Conservation (phyloP, 2,113 vertebrate species). For the Nerophis ophidion region DNA sequence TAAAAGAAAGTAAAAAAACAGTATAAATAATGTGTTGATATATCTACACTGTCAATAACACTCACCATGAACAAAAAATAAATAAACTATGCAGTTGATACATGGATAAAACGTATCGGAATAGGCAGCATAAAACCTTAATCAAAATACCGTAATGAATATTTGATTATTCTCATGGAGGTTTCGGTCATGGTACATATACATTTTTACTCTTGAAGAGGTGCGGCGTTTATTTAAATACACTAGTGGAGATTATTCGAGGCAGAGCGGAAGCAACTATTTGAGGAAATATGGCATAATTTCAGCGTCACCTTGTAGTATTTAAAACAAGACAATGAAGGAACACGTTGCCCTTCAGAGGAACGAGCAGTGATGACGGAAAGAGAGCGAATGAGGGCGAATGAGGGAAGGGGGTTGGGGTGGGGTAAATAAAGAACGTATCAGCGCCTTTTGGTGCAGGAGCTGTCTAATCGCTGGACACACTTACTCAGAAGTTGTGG, state of each 20-base stretch:
- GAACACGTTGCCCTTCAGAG: conserved; percentile 14
- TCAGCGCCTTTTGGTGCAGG: conserved; percentile 64
- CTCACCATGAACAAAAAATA: too few relatives aligned
- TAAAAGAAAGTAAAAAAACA: too few relatives aligned
- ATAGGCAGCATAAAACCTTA: too few relatives aligned
- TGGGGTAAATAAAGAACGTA: not conserved
- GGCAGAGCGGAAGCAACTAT: not conserved
- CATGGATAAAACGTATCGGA: too few relatives aligned
- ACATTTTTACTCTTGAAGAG: too few relatives aligned
- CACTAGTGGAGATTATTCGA: not conserved
- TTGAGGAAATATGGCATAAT: not conserved
- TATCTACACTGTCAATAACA: too few relatives aligned
- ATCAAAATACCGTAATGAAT: too few relatives aligned
- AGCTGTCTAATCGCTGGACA: conserved; percentile 82
- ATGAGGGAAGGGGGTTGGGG: conserved; percentile 9
- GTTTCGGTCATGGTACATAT: too few relatives aligned
- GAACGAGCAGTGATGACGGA: conserved; percentile 1
- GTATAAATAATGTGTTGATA: too few relatives aligned
- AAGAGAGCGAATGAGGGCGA: conserved; percentile 10
- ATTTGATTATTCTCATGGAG: too few relatives aligned
- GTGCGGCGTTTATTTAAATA: too few relatives aligned
- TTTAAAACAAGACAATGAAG: conserved; percentile 32
- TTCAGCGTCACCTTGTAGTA: conserved; percentile 1
- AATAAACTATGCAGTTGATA: too few relatives aligned
- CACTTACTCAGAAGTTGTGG: conserved; percentile 99